A percentile compares a stretch with the other conserved stretches of the same genome.
These are phyloP conservation scores for Pegoplata infirma DNA, from an alignment of 2,888 invertebrate species.

Conservation along the genomic window DNA sequence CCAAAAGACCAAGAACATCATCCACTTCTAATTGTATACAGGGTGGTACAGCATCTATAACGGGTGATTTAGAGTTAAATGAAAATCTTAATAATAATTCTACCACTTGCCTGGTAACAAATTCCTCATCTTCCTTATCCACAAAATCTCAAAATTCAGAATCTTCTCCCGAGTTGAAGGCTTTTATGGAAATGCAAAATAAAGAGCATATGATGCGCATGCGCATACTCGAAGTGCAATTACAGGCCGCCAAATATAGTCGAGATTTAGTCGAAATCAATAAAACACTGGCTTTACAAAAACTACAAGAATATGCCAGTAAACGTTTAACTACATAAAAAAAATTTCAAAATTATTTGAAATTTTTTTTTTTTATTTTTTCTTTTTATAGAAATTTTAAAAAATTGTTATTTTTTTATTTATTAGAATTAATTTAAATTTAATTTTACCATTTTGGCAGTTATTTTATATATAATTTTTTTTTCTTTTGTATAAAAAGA, in stretches of 20 bases:
- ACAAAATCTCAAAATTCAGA: constrained; percentile 47
- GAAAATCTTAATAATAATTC: constrained; percentile 56
- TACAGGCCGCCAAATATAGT: constrained; percentile 77
- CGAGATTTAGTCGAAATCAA: constrained; percentile 82
- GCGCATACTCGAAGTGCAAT: constrained; percentile 78
- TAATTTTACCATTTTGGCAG: constrained; percentile 43
- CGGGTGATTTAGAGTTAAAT: constrained; percentile 40
- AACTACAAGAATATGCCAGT: constrained; percentile 79
- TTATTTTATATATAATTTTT: constrained; percentile 41
- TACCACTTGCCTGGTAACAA: constrained; percentile 29
- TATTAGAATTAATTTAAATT: constrained; percentile 21
- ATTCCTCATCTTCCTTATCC: constrained; percentile 9
- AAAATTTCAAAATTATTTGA: neutral
- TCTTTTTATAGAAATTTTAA: neutral
- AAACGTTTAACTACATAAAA: constrained; percentile 74
- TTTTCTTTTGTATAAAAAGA: constrained; percentile 49
- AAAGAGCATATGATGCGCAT: constrained; percentile 78
- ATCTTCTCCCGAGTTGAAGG: constrained; percentile 69
- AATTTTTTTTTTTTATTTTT: constrained; percentile 2
- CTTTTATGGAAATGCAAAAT: constrained; percentile 78
- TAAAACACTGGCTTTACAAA: constrained; percentile 82
- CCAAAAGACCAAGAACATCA: constrained; percentile 72
- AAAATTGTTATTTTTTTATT: neutral
- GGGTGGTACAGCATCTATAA: constrained; percentile 15
- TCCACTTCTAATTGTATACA: constrained; percentile 64